Conservation (phyloP, 2,888 invertebrate species). For the Amiota minor region DNA sequence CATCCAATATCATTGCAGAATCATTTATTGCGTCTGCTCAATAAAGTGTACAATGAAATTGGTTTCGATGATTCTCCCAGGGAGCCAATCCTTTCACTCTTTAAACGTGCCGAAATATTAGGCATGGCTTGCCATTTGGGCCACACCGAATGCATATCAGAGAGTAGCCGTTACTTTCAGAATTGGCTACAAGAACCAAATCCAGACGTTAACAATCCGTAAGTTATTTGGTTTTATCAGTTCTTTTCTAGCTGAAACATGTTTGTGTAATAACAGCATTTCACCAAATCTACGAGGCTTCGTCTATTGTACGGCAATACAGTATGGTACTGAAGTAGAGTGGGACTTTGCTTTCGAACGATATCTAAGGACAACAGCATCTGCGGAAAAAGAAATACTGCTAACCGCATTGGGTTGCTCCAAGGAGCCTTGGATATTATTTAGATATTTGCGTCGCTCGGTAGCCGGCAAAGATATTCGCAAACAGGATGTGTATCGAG, state of each 20-base stretch:
- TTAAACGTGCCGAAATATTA: slow-evolving; percentile 82
- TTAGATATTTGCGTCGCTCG: slow-evolving; percentile 81
- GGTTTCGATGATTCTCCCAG: slow-evolving; percentile 79
- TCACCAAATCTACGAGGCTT: slow-evolving; percentile 87
- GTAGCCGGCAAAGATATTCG: slow-evolving; percentile 84
- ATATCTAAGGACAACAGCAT: slow-evolving; percentile 83
- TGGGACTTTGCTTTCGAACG: slow-evolving; percentile 92
- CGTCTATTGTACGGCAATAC: slow-evolving; percentile 90
- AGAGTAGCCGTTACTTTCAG: slow-evolving; percentile 82
- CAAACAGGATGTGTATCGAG: slow-evolving; percentile 86
- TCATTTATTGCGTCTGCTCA: slow-evolving; percentile 80
- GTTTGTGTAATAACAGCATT: slow-evolving; percentile 77
- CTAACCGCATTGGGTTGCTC: slow-evolving; percentile 87
- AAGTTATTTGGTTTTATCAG: slow-evolving; percentile 63
- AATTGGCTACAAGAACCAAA: slow-evolving; percentile 83
- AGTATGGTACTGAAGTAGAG: slow-evolving; percentile 86
- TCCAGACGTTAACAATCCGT: slow-evolving; percentile 85
- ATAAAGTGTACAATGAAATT: slow-evolving; percentile 80
- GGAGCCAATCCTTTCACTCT: slow-evolving; percentile 79
- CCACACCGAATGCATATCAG: slow-evolving; percentile 82
- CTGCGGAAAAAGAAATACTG: slow-evolving; percentile 86
- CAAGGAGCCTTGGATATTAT: slow-evolving; percentile 85
- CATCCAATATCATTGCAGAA: slow-evolving; percentile 74
- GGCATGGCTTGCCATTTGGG: slow-evolving; percentile 85
- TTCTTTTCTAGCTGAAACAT: not conserved